Evolutionary conservation across 2,797 vertebrate species (phyloP), one percentile per base, ranked within the genome.

Genomic region (Pseudochirops cupreus): DNA sequence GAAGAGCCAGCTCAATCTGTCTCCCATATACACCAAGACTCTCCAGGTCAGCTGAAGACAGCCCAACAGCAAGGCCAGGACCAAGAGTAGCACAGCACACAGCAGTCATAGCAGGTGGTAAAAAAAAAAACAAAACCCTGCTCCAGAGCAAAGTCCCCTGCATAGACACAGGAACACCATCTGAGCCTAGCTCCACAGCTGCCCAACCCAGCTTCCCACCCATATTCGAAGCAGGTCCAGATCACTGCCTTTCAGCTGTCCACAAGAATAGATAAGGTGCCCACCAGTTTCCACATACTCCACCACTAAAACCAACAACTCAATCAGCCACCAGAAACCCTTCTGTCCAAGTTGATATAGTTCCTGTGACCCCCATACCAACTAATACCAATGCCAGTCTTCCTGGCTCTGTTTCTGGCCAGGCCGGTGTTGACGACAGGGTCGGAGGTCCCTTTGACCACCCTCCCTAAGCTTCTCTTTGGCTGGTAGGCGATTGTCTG

Each of bases 261-360:
- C 99, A 39, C 99, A 98, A 95, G 98, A 98, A 94, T 99, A 99
- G 55, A 99, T 98, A 94, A 99, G 98, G 91, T 99, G 93, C 11
- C 98, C 99, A 54, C 99, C 98, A 0, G 98, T 98, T 98, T 99
- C 99, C 67, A 99, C 99, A 0, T 98, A 98, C 13, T 99, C 98
- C 57, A 99, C 99, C 97, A 99, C 98, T 91, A 99, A 99, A 91
- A 99, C 99, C 31, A 99, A 99, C 96, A 99, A 98, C 97, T 99
- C 99, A 56, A 99, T 99, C 95, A 99, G 98, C 98, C 99, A 99
- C 98, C 99, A 99, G 93, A 99, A 97, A 91, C 99, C 99, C 91
- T 99, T 99, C 95, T 99, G 98, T 96, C 99, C 99, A 94, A 99
- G 98, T 93, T 98, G 99, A 62, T 99, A 94, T 7, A 98, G 98